Percentiles rank a stretch among this genome's conserved stretches.
Conservation (phyloP, 2,797 vertebrate genomes). For the Syndactyla subalaris region DNA sequence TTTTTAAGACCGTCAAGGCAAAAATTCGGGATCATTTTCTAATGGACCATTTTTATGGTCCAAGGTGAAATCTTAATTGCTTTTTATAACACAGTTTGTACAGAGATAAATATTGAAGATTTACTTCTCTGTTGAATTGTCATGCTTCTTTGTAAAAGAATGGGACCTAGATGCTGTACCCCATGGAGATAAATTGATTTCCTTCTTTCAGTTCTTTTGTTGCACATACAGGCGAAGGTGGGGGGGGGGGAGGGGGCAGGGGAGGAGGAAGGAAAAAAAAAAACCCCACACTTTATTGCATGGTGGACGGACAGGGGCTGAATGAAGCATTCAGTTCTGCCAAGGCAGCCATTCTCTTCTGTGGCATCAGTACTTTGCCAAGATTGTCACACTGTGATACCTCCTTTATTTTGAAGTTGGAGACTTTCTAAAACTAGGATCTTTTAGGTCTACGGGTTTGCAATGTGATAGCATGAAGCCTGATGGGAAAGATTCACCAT, state of each 20-base stretch:
- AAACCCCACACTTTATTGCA: background rate
- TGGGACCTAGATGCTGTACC: background rate
- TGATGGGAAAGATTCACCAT: background rate
- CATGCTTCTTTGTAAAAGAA: background rate
- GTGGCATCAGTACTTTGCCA: slow-evolving; percentile 15
- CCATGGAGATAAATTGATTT: background rate
- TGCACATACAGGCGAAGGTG: background rate
- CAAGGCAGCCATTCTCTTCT: slow-evolving; percentile 29
- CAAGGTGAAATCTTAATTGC: background rate
- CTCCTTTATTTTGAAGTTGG: slow-evolving; percentile 33
- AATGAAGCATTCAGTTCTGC: slow-evolving; percentile 48
- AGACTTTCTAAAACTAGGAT: slow-evolving; percentile 1
- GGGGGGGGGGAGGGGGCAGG: no score
- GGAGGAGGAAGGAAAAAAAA: no score
- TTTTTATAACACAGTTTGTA: background rate
- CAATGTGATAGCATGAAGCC: background rate
- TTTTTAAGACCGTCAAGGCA: background rate
- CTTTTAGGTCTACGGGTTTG: background rate
- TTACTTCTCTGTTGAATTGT: background rate
- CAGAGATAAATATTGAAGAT: background rate
- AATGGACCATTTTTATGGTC: background rate
- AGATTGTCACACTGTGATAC: slow-evolving; percentile 22
- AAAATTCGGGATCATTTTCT: slow-evolving; percentile 3
- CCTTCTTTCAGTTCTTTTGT: background rate
- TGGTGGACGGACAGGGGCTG: background rate